These are phyloP conservation scores for Branchipolynoe longqiensis DNA, from an alignment of 2,888 invertebrate species.

Conservation along the genomic window DNA sequence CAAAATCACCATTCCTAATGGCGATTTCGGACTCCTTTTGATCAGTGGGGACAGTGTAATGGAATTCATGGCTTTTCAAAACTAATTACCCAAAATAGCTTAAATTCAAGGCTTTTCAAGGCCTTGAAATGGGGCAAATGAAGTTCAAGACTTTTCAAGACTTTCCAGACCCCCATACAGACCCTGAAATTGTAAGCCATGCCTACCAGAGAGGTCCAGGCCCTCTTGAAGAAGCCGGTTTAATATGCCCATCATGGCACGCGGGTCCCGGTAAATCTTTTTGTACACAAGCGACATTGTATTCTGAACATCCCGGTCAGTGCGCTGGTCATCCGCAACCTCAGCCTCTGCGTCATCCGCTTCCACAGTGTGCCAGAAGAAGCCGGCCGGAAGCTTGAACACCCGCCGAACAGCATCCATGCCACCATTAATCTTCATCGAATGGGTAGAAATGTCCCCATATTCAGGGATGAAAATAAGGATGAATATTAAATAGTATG, in stretches of 20 bases:
- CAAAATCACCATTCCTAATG: too few species aligned
- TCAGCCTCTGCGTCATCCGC: conserved; percentile 73
- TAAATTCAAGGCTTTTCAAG: too few species aligned
- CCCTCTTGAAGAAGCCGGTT: conserved; percentile 77
- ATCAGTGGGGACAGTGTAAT: too few species aligned
- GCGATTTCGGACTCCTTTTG: too few species aligned
- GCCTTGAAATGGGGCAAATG: too few species aligned
- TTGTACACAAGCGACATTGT: conserved; percentile 77
- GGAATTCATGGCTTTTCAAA: too few species aligned
- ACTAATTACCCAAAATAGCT: too few species aligned
- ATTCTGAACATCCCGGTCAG: conserved; percentile 75
- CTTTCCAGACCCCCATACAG: too few species aligned
- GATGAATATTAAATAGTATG: background rate
- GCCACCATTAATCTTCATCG: conserved; percentile 27
- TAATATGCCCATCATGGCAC: conserved; percentile 76
- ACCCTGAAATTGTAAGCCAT: too few species aligned
- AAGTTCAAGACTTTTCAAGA: too few species aligned
- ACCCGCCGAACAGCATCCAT: conserved; percentile 72
- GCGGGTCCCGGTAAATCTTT: conserved; percentile 73
- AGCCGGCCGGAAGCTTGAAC: conserved; percentile 75
- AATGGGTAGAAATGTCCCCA: background rate
- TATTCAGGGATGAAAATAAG: background rate
- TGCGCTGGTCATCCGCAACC: conserved; percentile 60
- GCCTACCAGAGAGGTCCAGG: conserved; percentile 72
- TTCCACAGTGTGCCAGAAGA: conserved; percentile 80